These are phyloP conservation scores for Muscicapa striata DNA, from an alignment of 2,797 vertebrate species.

Conservation along the genomic window DNA sequence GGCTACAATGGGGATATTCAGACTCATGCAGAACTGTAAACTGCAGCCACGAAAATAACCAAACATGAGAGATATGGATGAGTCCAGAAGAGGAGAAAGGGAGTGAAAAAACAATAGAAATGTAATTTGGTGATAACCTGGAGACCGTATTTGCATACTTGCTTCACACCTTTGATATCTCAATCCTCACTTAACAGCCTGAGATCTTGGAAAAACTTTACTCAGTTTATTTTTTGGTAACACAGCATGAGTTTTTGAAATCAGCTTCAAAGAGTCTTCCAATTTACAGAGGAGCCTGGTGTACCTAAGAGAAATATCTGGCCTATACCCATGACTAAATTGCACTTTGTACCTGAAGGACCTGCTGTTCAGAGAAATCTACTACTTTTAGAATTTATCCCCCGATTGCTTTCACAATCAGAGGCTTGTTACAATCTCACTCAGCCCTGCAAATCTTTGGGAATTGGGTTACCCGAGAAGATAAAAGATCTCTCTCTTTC, in stretches of 20 bases:
- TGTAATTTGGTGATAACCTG: neutral
- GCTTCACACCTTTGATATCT: neutral
- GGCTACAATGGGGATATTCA: slow-evolving; percentile 7
- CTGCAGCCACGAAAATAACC: neutral
- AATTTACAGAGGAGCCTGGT: neutral
- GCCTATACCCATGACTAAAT: neutral
- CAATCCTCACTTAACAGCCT: neutral
- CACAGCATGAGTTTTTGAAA: neutral
- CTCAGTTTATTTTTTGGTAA: neutral
- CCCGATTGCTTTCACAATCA: neutral
- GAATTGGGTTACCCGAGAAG: slow-evolving; percentile 30
- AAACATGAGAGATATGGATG: neutral
- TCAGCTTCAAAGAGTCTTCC: neutral
- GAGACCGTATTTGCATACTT: neutral
- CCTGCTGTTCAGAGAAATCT: neutral
- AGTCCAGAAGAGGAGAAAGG: neutral
- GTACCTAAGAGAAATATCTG: neutral
- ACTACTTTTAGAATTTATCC: slow-evolving; percentile 39
- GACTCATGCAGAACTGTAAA: neutral
- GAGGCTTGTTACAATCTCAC: neutral
- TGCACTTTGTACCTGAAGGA: neutral
- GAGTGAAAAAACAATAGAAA: neutral
- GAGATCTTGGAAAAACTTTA: neutral
- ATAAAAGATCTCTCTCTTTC: slow-evolving; percentile 44
- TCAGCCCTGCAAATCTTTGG: slow-evolving; percentile 25